phyloP scores from a whole-genome alignment of 2,888 invertebrate genomes.

The Trichopria drosophilae region DNA sequence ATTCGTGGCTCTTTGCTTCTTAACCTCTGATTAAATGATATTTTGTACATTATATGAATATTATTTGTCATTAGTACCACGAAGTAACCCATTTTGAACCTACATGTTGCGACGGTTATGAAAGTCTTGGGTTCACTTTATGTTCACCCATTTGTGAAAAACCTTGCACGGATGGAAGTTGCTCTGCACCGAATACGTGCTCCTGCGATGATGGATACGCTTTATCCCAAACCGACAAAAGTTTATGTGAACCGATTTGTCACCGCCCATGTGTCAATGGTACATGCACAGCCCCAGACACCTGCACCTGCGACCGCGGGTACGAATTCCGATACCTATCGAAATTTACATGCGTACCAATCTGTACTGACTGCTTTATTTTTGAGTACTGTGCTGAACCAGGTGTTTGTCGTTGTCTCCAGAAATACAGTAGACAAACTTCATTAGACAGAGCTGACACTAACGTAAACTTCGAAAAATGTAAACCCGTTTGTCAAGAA shows the following conservation, averaged over 20 bases:
- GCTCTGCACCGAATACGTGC: conserved; percentile 38
- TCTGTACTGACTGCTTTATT: conserved; percentile 70
- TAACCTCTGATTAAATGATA: too few relatives aligned
- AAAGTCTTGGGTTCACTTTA: too few relatives aligned
- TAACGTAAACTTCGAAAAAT: too few relatives aligned
- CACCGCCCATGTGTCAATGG: conserved; percentile 52
- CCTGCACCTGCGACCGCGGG: conserved; percentile 50
- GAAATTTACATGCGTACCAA: conserved; percentile 59
- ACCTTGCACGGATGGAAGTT: conserved; percentile 32
- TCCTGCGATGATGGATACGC: conserved; percentile 35
- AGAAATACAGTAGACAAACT: conserved; percentile 68
- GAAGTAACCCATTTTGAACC: too few relatives aligned
- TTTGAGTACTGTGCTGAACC: conserved; percentile 66
- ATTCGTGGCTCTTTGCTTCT: too few relatives aligned
- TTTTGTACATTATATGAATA: too few relatives aligned
- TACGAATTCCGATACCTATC: conserved; percentile 47
- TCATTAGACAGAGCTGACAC: too few relatives aligned
- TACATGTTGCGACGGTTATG: conserved; percentile 44
- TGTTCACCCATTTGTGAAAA: too few relatives aligned
- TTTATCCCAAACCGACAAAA: conserved; percentile 17
- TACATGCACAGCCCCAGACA: conserved; percentile 56
- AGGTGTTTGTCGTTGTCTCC: conserved; percentile 71
- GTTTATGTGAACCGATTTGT: conserved; percentile 46
- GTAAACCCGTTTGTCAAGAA: conserved; percentile 48
- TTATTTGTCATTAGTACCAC: too few relatives aligned